These are phyloP conservation scores for Brenthis ino DNA, from an alignment of 2,888 invertebrate species.

Conservation along the genomic window DNA sequence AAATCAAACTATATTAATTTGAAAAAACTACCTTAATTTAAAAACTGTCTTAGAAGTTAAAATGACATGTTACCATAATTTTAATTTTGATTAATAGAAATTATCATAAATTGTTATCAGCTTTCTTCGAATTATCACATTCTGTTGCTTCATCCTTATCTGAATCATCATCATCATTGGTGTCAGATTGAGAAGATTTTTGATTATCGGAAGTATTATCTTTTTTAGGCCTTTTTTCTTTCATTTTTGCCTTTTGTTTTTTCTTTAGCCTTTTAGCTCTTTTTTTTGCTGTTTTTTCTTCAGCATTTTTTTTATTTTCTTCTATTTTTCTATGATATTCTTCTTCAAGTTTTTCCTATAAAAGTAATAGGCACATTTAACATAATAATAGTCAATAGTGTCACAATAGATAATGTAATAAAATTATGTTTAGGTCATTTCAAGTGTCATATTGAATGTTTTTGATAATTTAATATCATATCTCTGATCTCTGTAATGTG, in stretches of 20 bases:
- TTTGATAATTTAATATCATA: no score
- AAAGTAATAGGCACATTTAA: no score
- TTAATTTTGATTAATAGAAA: no score
- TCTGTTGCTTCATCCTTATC: slow-evolving; percentile 42
- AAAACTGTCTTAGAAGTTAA: not conserved
- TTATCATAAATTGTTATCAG: slow-evolving; percentile 4
- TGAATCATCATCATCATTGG: slow-evolving; percentile 43
- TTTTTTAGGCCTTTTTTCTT: slow-evolving; percentile 69
- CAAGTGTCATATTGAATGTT: no score
- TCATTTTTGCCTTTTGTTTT: slow-evolving; percentile 79
- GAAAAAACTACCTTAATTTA: not conserved
- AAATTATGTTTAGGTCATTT: not conserved
- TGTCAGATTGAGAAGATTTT: slow-evolving; percentile 59
- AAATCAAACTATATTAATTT: no score
- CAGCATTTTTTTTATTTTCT: slow-evolving; percentile 87
- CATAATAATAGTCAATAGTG: not conserved
- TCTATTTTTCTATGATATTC: slow-evolving; percentile 91
- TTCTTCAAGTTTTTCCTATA: slow-evolving; percentile 90
- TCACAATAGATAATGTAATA: not conserved
- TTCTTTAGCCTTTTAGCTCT: slow-evolving; percentile 93
- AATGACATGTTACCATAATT: not conserved
- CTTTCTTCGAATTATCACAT: slow-evolving; percentile 32
- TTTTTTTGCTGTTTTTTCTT: slow-evolving; percentile 94
- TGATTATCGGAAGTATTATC: slow-evolving; percentile 42
- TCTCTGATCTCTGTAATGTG: no score